Conservation (phyloP, 2,888 invertebrate genomes). For the Campoplex nolae region DNA sequence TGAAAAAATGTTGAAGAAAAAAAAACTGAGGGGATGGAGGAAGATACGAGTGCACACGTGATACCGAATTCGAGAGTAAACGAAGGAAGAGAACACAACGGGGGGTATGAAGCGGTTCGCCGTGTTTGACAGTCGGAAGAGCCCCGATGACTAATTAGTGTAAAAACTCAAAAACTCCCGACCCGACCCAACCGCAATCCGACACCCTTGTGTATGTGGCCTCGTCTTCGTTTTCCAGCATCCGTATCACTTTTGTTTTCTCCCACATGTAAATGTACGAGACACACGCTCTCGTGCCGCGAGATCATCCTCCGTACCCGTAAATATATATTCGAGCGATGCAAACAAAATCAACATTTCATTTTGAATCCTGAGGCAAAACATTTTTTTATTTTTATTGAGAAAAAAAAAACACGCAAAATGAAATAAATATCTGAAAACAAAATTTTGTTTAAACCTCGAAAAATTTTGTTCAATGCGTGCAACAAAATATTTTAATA, state of each 20-base stretch:
- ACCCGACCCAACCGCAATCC: constrained; percentile 75
- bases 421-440: not conserved
- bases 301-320: not conserved
- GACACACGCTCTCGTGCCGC: not conserved
- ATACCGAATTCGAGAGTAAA: constrained; percentile 69
- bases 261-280: constrained; percentile 15
- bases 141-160: constrained; percentile 83
- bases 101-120: constrained; percentile 74
- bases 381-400: not conserved
- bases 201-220: constrained; percentile 72
- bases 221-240: constrained; percentile 59
- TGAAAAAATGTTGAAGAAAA: constrained; percentile 59
- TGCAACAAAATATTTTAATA: no score
- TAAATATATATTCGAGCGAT: not conserved
- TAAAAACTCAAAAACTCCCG: constrained; percentile 80
- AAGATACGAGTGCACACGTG: constrained; percentile 69
- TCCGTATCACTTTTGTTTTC: constrained; percentile 43
- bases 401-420: not conserved
- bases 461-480: no score
- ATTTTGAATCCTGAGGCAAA: not conserved
- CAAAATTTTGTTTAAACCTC: no score
- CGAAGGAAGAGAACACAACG: constrained; percentile 77
- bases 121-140: constrained; percentile 83
- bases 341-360: not conserved
- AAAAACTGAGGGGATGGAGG: constrained; percentile 52